These are phyloP conservation scores for Folsomia candida DNA, from an alignment of 2,888 invertebrate species.

Conservation along the genomic window DNA sequence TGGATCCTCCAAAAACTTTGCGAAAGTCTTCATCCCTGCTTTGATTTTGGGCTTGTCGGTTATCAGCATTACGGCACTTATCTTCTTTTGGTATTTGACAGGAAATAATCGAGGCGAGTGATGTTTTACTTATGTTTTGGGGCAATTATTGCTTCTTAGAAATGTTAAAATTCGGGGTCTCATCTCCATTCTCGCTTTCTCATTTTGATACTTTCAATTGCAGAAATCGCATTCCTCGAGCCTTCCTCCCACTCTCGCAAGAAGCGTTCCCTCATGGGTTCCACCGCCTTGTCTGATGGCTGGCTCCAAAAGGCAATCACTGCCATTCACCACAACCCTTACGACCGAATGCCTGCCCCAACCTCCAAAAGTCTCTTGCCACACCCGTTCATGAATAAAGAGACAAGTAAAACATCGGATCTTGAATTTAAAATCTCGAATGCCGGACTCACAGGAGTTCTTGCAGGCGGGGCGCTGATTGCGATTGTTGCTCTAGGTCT, in stretches of 20 bases:
- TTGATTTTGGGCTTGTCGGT: conserved; percentile 80
- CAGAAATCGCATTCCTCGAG: conserved; percentile 42
- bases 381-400: conserved; percentile 41
- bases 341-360: conserved; percentile 41
- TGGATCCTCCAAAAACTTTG: conserved; percentile 48
- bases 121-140: conserved; percentile 40
- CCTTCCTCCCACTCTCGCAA: conserved; percentile 33
- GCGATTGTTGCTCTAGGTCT: conserved; percentile 48
- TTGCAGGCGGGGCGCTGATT: conserved; percentile 45
- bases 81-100: conserved; percentile 63
- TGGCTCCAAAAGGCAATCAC: conserved; percentile 47
- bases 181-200: background rate
- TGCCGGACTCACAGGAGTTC: conserved; percentile 41
- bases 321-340: conserved; percentile 48
- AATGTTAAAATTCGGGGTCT: background rate
- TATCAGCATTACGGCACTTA: conserved; percentile 74
- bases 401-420: conserved; percentile 44
- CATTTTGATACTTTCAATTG: too few relatives aligned
- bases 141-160: background rate
- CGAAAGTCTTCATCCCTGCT: conserved; percentile 67
- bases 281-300: conserved; percentile 42
- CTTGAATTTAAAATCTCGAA: conserved; percentile 46
- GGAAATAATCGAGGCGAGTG: conserved; percentile 48
- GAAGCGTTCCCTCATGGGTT: conserved; percentile 37
- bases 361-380: conserved; percentile 39